Percentiles rank a stretch among this genome's conserved stretches.
Conservation (phyloP, 2,113 vertebrate species). For the Vulpes vulpes region DNA sequence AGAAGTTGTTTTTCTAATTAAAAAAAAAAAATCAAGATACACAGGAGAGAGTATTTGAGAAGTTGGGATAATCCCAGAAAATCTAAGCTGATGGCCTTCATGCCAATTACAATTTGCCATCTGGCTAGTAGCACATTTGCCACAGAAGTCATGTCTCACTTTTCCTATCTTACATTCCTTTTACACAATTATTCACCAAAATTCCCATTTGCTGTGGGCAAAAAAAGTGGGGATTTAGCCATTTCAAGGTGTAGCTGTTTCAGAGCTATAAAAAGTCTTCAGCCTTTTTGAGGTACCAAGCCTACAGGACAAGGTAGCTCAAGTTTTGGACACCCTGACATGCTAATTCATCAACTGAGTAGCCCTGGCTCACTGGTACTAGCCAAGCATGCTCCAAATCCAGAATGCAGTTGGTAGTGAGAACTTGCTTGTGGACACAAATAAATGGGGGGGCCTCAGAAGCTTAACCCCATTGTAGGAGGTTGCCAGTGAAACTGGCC, state of each 20-base stretch:
- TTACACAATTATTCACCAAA: slow-evolving; percentile 30
- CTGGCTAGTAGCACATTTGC: background rate
- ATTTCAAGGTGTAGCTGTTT: background rate
- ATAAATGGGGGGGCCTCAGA: background rate
- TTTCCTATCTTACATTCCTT: slow-evolving; percentile 25
- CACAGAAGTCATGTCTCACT: background rate
- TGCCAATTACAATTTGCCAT: background rate
- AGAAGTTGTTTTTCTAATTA: slow-evolving; percentile 50
- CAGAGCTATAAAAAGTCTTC: background rate
- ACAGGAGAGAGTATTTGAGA: background rate
- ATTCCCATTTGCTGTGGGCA: background rate
- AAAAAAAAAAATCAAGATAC: background rate
- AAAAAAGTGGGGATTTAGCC: background rate
- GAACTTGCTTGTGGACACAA: background rate
- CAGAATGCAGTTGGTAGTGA: slow-evolving; percentile 19
- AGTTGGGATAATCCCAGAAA: slow-evolving; percentile 13
- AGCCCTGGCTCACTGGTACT: background rate
- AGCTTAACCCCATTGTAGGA: background rate
- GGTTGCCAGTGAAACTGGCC: background rate
- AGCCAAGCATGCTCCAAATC: background rate
- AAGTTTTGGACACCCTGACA: background rate
- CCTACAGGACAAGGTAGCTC: background rate
- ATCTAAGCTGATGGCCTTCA: background rate
- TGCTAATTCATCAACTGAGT: background rate
- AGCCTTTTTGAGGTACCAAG: background rate